These are phyloP conservation scores for Porites evermanni DNA, from an alignment of 92 coral and sea anemone genomes.

Conservation along the genomic window DNA sequence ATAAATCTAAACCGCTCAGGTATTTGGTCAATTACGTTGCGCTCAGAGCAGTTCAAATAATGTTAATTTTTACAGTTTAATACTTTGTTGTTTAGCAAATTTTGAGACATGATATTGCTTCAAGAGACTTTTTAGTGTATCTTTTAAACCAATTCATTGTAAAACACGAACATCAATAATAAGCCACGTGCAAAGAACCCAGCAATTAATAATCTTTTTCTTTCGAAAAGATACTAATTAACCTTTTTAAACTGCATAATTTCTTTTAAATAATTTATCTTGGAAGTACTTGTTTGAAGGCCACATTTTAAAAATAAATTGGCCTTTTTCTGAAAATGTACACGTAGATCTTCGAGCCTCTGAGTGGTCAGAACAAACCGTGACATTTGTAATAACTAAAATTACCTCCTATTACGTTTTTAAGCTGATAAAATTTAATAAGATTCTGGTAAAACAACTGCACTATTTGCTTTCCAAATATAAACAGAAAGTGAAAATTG, in stretches of 20 bases:
- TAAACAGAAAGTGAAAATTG: background rate
- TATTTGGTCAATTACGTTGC: background rate
- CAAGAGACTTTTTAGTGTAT: background rate
- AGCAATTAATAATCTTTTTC: conserved; percentile 12
- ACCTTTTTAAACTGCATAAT: conserved; percentile 5
- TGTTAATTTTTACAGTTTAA: background rate
- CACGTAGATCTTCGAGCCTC: too few species aligned
- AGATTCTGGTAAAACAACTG: background rate
- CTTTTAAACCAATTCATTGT: conserved; percentile 7
- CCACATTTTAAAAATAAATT: background rate
- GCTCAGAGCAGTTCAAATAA: background rate
- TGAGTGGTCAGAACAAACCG: background rate
- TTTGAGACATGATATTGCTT: background rate
- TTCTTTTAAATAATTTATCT: conserved; percentile 12
- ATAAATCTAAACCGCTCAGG: background rate
- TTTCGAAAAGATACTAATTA: background rate
- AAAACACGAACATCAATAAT: background rate
- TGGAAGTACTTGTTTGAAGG: background rate
- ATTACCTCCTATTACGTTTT: too few species aligned
- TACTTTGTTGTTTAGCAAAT: background rate
- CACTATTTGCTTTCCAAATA: background rate
- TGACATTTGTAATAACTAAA: background rate
- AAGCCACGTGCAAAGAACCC: conserved; percentile 15
- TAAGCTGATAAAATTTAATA: background rate
- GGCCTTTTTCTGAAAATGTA: background rate